Conservation (phyloP, 2,797 vertebrate species). For the Mergus octosetaceus region DNA sequence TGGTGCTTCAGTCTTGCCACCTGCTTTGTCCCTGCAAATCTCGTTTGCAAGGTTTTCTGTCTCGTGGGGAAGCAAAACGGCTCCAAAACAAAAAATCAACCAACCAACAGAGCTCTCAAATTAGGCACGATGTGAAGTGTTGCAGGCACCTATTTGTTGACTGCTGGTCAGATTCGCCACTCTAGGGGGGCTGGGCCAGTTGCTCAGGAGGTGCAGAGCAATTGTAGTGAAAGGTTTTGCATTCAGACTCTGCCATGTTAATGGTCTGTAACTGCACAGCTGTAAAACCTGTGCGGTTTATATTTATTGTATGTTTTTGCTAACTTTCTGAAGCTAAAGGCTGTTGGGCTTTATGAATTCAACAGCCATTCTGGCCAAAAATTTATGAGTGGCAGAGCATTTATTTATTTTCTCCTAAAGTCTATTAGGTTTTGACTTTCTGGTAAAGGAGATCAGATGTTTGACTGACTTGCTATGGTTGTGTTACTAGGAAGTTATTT, state of each 20-base stretch:
- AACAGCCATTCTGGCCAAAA: background rate
- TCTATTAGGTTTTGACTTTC: fast-evolving
- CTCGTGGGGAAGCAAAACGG: fast-evolving
- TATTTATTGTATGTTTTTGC: background rate
- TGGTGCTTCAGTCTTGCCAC: background rate
- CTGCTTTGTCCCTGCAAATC: background rate
- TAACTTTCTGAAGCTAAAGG: background rate
- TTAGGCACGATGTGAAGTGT: background rate
- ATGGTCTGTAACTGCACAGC: background rate
- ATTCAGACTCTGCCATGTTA: background rate
- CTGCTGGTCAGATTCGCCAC: background rate
- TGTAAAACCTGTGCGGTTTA: fast-evolving
- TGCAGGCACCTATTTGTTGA: background rate
- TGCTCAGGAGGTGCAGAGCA: background rate
- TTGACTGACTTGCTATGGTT: background rate
- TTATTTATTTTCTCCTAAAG: background rate
- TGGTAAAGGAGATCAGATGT: background rate
- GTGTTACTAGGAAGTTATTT: background rate
- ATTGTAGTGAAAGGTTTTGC: background rate
- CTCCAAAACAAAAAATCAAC: background rate
- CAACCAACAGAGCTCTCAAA: background rate
- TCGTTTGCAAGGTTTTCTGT: background rate
- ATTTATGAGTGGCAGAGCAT: background rate
- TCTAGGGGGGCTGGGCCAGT: background rate
- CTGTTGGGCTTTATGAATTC: background rate